Evolutionary conservation across 2,113 vertebrate species (phyloP).

Genomic region (Pluvialis apricaria): DNA sequence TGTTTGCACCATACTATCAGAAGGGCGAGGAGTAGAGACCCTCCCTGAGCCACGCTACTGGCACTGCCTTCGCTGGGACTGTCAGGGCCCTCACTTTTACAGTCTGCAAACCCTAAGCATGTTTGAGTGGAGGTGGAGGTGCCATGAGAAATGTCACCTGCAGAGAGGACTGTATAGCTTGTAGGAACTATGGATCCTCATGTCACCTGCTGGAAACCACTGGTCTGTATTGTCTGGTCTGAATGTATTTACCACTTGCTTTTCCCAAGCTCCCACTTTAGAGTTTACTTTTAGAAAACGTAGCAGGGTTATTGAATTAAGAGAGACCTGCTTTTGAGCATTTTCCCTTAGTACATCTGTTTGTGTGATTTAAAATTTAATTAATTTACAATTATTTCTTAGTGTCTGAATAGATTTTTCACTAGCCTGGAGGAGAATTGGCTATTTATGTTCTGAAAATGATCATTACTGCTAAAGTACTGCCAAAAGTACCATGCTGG

Average conservation of each 20-base stretch:
- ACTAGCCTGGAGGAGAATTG: neutral
- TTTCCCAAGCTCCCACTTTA: neutral
- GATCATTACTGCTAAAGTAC: neutral
- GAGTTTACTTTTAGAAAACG: neutral
- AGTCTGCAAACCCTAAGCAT: neutral
- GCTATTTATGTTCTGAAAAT: neutral
- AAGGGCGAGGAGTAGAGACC: accelerated
- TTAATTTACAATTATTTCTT: neutral
- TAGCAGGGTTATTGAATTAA: neutral
- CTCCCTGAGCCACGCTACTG: neutral
- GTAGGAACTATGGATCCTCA: neutral
- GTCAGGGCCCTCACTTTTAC: neutral
- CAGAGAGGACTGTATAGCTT: neutral
- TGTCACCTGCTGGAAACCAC: neutral
- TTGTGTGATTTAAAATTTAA: neutral
- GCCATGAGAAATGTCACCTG: neutral
- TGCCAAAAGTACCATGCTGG: neutral
- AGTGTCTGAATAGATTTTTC: neutral
- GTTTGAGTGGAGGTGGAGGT: neutral
- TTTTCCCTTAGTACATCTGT: neutral
- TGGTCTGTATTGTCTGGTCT: neutral
- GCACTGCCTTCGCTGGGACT: neutral
- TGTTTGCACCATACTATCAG: neutral
- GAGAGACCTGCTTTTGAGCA: neutral
- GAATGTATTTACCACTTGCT: neutral